A percentile compares a stretch with the other conserved stretches of the same genome.
Conservation (phyloP, 2,113 vertebrate genomes). For the Cryptomyrus ogoouensis region DNA sequence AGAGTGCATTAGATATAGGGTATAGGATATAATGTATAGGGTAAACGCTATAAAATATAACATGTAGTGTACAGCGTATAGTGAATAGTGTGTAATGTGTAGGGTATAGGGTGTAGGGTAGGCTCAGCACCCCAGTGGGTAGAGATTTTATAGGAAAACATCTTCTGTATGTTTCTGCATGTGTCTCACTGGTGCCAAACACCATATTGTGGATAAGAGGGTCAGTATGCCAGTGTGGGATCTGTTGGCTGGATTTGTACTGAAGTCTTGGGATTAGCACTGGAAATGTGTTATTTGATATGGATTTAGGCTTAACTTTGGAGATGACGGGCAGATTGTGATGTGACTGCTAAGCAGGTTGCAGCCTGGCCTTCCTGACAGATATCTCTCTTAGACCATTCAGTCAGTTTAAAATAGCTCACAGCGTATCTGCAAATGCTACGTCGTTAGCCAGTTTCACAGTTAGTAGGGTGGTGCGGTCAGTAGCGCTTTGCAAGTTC, state of each 20-base stretch:
- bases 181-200: background rate
- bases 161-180: background rate
- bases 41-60: background rate
- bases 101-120: background rate
- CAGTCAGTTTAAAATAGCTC: background rate
- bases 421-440: background rate
- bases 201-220: conserved; percentile 1
- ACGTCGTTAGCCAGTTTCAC: background rate
- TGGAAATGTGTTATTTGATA: conserved; percentile 53
- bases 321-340: conserved; percentile 46
- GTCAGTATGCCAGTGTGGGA: conserved; percentile 44
- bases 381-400: background rate
- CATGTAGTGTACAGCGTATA: background rate
- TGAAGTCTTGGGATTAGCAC: conserved; percentile 59
- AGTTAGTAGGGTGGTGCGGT: background rate
- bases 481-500: background rate
- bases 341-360: conserved; percentile 2
- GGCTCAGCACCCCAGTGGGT: background rate
- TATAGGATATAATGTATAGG: background rate
- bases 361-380: background rate
- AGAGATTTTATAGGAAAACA: conserved; percentile 5
- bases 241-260: conserved; percentile 57
- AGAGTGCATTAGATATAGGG: background rate
- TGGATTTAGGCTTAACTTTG: conserved; percentile 60
- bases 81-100: background rate